A percentile compares a stretch with the other conserved stretches of the same genome.
These are phyloP conservation scores for Coturnix japonica DNA, from an alignment of 2,113 vertebrate species.

Conservation along the genomic window DNA sequence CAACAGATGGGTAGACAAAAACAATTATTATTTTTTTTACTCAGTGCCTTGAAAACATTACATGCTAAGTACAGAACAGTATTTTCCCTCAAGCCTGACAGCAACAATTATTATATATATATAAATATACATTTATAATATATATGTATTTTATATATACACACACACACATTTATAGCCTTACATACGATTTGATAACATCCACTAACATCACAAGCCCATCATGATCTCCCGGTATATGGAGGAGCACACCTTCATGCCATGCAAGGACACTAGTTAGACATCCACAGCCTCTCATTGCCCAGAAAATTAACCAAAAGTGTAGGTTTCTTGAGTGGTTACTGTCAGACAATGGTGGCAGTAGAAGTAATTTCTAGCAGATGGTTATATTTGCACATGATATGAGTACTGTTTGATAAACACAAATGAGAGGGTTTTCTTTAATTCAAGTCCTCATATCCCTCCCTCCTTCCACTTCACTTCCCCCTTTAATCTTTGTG, in stretches of 20 bases:
- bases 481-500: neutral
- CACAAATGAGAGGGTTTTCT: neutral
- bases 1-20: neutral
- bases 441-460: neutral
- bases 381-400: neutral
- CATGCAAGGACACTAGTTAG: neutral
- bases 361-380: neutral
- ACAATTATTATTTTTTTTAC: neutral
- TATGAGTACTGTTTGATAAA: neutral
- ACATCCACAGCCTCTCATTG: rapidly evolving
- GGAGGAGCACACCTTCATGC: neutral
- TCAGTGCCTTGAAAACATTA: neutral
- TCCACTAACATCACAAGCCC: neutral
- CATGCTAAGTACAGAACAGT: neutral
- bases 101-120: neutral
- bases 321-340: neutral
- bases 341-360: neutral
- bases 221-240: neutral
- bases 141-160: too few species aligned
- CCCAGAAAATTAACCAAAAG: neutral
- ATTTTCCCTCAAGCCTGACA: neutral
- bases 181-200: rapidly evolving
- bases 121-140: too few species aligned
- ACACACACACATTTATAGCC: too few species aligned
- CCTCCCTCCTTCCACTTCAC: neutral